These are phyloP conservation scores for Colossoma macropomum DNA, from an alignment of 2,113 vertebrate species.

Conservation along the genomic window DNA sequence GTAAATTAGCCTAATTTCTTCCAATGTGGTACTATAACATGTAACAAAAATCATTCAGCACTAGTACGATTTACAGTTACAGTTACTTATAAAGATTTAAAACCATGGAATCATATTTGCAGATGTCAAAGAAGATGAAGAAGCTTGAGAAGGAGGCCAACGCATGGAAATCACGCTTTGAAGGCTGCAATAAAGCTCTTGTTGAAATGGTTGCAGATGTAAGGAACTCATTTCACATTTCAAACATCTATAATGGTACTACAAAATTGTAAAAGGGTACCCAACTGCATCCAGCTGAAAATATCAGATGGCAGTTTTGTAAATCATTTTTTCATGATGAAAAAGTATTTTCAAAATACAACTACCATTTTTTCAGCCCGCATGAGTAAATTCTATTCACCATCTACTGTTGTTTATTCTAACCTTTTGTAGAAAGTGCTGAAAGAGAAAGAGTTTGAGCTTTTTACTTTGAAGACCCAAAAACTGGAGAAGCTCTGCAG, in stretches of 20 bases:
- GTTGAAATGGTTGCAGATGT: conserved; percentile 97
- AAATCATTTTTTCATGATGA: background rate
- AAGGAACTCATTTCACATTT: conserved; percentile 57
- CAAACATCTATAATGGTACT: background rate
- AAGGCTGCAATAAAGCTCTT: conserved; percentile 92
- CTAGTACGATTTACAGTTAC: background rate
- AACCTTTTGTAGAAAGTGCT: conserved; percentile 70
- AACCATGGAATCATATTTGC: conserved; percentile 51
- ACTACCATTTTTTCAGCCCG: background rate
- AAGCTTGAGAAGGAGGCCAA: conserved; percentile 95
- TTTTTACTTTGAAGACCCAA: conserved; percentile 88
- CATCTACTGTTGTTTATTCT: background rate
- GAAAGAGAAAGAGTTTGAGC: conserved; percentile 91
- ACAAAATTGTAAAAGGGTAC: background rate
- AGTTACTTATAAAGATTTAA: background rate
- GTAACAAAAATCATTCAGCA: background rate
- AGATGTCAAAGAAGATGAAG: conserved; percentile 99
- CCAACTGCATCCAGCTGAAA: background rate
- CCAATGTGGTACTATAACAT: background rate
- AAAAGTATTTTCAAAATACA: background rate
- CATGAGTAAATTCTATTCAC: background rate
- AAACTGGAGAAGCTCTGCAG: conserved; percentile 95
- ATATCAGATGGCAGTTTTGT: no score
- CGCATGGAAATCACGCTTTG: conserved; percentile 94
- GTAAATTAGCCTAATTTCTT: background rate